Conservation (phyloP, 2,797 vertebrate species). For the Picus viridis region DNA sequence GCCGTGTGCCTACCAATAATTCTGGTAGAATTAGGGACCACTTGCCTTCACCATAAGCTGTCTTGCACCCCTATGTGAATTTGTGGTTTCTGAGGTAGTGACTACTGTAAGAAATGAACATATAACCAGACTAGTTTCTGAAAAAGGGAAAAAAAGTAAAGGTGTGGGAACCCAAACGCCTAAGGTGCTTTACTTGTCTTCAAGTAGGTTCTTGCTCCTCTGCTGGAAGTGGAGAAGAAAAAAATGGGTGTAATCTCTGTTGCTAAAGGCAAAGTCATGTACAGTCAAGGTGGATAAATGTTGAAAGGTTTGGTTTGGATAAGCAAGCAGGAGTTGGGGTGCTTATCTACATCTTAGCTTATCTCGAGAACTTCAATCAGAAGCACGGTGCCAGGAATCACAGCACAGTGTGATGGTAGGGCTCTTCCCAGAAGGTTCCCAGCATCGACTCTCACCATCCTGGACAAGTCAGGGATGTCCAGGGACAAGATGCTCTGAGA, state of each 20-base stretch:
- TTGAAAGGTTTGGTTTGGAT: constrained; percentile 60
- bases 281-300: constrained; percentile 54
- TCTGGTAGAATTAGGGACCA: not conserved
- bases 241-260: constrained; percentile 45
- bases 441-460: not conserved
- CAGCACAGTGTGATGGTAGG: not conserved
- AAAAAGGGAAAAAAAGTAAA: constrained; percentile 23
- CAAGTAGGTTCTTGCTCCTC: constrained; percentile 64
- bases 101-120: constrained; percentile 1
- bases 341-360: constrained; percentile 59
- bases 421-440: constrained; percentile 13
- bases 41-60: not conserved
- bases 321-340: not conserved
- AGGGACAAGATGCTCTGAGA: not conserved
- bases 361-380: constrained; percentile 51
- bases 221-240: constrained; percentile 21
- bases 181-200: constrained; percentile 54
- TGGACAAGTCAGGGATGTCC: not conserved
- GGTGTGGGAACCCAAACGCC: constrained; percentile 61
- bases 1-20: not conserved
- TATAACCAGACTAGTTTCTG: not conserved
- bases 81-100: not conserved
- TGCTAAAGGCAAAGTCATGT: constrained; percentile 65
- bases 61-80: not conserved
- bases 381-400: constrained; percentile 19